A percentile compares a stretch with the other conserved stretches of the same genome.
Conservation (phyloP, 2,888 invertebrate genomes). For the Drosophila histrio region DNA sequence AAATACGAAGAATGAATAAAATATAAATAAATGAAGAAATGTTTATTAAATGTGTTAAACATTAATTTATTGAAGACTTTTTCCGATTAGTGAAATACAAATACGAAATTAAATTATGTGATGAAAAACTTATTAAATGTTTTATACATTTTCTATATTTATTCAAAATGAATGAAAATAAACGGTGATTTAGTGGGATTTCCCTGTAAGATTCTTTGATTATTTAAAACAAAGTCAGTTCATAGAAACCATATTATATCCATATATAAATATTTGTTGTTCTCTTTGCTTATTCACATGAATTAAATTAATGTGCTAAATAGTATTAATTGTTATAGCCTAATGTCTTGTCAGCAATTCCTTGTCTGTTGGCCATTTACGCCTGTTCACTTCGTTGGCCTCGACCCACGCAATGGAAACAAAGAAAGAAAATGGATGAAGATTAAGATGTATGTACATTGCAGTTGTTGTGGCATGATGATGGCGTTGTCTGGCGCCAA, state of each 20-base stretch:
- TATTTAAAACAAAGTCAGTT: neutral
- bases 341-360: constrained; percentile 9
- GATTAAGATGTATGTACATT: constrained; percentile 20
- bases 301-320: constrained; percentile 8
- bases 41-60: too few relatives aligned
- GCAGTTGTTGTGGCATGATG: constrained; percentile 2
- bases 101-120: too few relatives aligned
- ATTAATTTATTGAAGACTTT: too few relatives aligned
- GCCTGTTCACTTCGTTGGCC: constrained; percentile 26
- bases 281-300: neutral
- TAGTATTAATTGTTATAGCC: constrained; percentile 14
- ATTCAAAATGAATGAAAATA: neutral
- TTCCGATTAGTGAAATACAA: too few relatives aligned
- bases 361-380: constrained; percentile 23
- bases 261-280: neutral
- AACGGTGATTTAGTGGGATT: neutral
- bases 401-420: constrained; percentile 53
- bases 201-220: neutral
- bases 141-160: too few relatives aligned
- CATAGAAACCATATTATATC: neutral
- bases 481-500: constrained; percentile 57
- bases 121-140: too few relatives aligned
- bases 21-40: too few relatives aligned
- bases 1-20: too few relatives aligned
- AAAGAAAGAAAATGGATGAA: constrained; percentile 34